Evolutionary conservation across 2,888 invertebrate species (phyloP), one percentile per base, ranked within the genome.

Genomic region (Norana najaformis): DNA sequence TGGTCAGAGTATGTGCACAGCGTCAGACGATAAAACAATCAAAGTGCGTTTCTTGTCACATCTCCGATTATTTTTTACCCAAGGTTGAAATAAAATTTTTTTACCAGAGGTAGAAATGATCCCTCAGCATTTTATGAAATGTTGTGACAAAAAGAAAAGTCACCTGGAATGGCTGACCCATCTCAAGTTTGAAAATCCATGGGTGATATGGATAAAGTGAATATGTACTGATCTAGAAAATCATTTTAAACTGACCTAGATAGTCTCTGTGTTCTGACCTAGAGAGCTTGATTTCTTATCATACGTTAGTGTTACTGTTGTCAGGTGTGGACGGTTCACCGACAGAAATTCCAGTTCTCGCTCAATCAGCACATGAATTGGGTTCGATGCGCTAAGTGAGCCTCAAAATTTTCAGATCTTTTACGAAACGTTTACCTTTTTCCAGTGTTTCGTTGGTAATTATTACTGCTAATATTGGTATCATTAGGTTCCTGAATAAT

Each of bases 11-110:
- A 91, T 95, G 90, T 92, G 94, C 37, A 95, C 95, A 53, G 94
- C 95, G 20, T 95, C 95, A 6, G 95, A 95, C 93, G 95, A 95
- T 91, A 95, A 95, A 93, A 94, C 95, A 37, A 93, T 95, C 47
- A 95, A 95, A 93, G 95, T 94, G 91, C 69, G 69, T 82, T n/a
- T 16, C 69, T 69, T 69, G 20, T 69, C 69, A 69, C n/a, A n/a
- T 69, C 23, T 34, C 36, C 18, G 14, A 90, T 35, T 89, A 30
- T 30, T 36, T 35, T 82, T 23, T 30, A 23, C 20, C 36, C 18
- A 34, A 14, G 82, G 8, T 36, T 39, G 38, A 35, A 23, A 39
- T 3, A 38, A n/a, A n/a, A n/a, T n/a, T n/a, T n/a, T n/a, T n/a
- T n/a, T n/a, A n/a, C n/a, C n/a, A n/a, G n/a, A 13, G 69, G n/a